phyloP scores from a whole-genome alignment of 2,888 invertebrate species.

The Drosophila cracens region DNA sequence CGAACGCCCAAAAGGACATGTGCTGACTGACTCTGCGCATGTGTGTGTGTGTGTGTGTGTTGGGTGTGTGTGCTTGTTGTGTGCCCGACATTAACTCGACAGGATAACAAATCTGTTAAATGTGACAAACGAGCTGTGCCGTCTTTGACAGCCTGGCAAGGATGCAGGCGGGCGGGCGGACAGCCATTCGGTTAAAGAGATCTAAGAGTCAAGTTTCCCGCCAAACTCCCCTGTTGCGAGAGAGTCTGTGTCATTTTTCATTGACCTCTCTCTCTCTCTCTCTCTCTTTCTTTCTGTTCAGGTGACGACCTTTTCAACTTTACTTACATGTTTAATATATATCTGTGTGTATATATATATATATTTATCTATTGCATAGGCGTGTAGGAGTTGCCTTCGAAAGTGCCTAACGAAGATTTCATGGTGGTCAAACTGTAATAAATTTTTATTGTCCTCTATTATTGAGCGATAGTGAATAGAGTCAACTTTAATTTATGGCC shows the following conservation, averaged over 20 bases:
- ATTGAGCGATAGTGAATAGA: slow-evolving; percentile 66
- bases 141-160: slow-evolving; percentile 67
- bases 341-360: not conserved
- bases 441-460: slow-evolving; percentile 80
- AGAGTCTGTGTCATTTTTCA: slow-evolving; percentile 63
- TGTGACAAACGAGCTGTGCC: slow-evolving; percentile 83
- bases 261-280: slow-evolving; percentile 64
- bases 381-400: slow-evolving; percentile 51
- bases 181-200: slow-evolving; percentile 24
- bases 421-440: slow-evolving; percentile 84
- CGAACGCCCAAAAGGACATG: slow-evolving; percentile 61
- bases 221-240: slow-evolving; percentile 37
- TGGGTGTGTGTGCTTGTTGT: slow-evolving; percentile 53
- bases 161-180: slow-evolving; percentile 37
- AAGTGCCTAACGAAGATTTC: slow-evolving; percentile 83
- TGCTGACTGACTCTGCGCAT: slow-evolving; percentile 28
- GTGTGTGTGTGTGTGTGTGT: slow-evolving; percentile 52
- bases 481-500: slow-evolving; percentile 71
- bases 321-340: not conserved
- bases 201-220: slow-evolving; percentile 68
- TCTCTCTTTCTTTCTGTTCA: slow-evolving; percentile 21
- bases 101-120: slow-evolving; percentile 85
- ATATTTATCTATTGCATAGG: slow-evolving; percentile 45
- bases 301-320: slow-evolving; percentile 28
- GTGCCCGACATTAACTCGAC: slow-evolving; percentile 84